A percentile compares a stretch with the other conserved stretches of the same genome.
These are phyloP conservation scores for Crossocerus cetratus DNA, from an alignment of 2,888 invertebrate genomes.

Conservation along the genomic window DNA sequence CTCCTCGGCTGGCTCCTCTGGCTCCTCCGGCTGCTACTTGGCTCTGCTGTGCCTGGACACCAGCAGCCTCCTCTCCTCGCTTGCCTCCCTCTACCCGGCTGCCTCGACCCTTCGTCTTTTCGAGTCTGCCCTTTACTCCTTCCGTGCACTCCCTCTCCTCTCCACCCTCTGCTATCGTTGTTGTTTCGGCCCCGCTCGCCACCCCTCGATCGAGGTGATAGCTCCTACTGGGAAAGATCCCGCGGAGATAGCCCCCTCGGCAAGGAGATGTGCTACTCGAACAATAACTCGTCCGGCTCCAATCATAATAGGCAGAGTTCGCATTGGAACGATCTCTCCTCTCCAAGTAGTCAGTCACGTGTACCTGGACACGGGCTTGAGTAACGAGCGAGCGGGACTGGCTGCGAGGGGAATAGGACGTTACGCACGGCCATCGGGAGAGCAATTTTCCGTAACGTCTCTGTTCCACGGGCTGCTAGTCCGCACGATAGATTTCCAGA, in stretches of 20 bases:
- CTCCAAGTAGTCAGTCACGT: slow-evolving; percentile 30
- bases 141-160: not conserved
- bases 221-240: slow-evolving; percentile 3
- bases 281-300: slow-evolving; percentile 19
- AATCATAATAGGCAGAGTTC: slow-evolving; percentile 25
- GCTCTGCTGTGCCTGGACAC: too few relatives aligned
- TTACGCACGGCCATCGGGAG: slow-evolving; percentile 18
- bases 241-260: not conserved
- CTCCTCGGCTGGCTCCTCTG: not conserved
- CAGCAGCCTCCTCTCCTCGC: too few relatives aligned
- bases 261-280: slow-evolving; percentile 20
- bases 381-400: slow-evolving; percentile 32
- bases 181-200: not conserved
- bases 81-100: too few relatives aligned
- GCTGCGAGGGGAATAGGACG: not conserved
- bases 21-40: too few relatives aligned
- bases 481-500: slow-evolving; percentile 53
- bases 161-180: not conserved
- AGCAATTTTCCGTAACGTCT: slow-evolving; percentile 57
- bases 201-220: too few relatives aligned
- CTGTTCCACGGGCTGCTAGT: slow-evolving; percentile 25
- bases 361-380: slow-evolving; percentile 37
- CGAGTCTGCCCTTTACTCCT: not conserved
- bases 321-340: slow-evolving; percentile 21
- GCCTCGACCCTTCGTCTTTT: not conserved